Evolutionary conservation across 2,113 vertebrate species (phyloP), one percentile per base, ranked within the genome.

Genomic region (Chaetorhynchus papuensis): DNA sequence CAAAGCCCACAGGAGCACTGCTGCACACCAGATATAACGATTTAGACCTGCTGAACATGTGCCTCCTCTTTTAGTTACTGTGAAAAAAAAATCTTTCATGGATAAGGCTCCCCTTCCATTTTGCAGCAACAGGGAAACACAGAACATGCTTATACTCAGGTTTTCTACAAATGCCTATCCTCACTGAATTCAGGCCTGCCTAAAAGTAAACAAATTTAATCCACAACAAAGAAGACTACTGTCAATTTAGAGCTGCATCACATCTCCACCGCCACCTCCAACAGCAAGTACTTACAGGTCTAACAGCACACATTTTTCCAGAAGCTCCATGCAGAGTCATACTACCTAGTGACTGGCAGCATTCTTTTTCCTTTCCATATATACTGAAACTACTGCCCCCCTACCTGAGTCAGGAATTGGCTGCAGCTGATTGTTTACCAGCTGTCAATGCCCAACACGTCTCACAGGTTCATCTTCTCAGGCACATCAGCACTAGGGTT

Each of bases 341-440:
- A 1, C 23, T 41, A 31, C 18, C 27, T n/a, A 2, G 4, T 9
- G 0, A 5, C 30, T 69, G 23, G 1, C 42, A 21, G 6, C 16
- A 19, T 49, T 54, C 10, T 47, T 50, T 52, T 23, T 47, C 30
- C 24, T 59, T 35, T 68, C 31, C 52, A 1, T 0, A 0, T 61
- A n/a, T 4, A 37, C 30, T 42, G 22, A 44, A 27, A 41, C 31
- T 7, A 22, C 23, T 65, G 57, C 6, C 16, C 19, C 16, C 5
- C n/a, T 16, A 15, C 65, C 28, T 69, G 37, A 90, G 50, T 33
- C 16, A 65, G 20, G 23, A 79, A 85, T 7, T 75, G 27, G 68
- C 59, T 90, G 74, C 82, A 90, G 53, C 39, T 64, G 64, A 33
- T 33, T 80, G 59, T 60, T 82, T 86, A 61, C 28, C 39, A 60